These are phyloP conservation scores for Tipula confusa DNA, from an alignment of 2,888 invertebrate genomes.

Conservation along the genomic window DNA sequence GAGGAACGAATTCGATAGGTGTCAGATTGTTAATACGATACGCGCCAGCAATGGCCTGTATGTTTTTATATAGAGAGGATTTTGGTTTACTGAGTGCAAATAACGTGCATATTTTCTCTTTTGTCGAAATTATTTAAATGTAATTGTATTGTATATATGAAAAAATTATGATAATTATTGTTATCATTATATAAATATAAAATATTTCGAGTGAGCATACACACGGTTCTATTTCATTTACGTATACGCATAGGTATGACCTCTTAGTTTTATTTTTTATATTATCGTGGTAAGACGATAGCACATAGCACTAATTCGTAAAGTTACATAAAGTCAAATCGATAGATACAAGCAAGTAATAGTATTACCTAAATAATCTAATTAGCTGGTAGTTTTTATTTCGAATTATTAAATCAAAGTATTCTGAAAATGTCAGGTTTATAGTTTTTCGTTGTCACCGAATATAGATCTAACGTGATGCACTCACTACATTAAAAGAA, in stretches of 20 bases:
- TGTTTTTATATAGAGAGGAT: no score
- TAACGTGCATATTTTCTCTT: not conserved
- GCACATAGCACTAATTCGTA: no score
- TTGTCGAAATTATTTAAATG: not conserved
- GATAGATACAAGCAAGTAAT: not conserved
- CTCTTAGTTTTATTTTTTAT: not conserved
- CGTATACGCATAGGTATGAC: not conserved
- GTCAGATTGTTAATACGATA: no score
- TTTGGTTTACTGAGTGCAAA: no score
- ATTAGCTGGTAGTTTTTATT: not conserved
- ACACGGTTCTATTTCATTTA: not conserved
- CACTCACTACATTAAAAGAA: not conserved
- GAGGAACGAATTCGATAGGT: no score
- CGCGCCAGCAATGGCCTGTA: no score
- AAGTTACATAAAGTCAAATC: not conserved
- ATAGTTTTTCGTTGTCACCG: no score
- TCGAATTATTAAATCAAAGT: not conserved
- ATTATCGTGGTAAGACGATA: not conserved
- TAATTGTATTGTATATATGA: not conserved
- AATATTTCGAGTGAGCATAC: not conserved
- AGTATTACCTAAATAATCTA: no score
- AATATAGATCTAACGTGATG: not conserved
- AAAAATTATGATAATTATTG: not conserved
- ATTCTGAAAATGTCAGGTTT: no score
- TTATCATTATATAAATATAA: not conserved